These are phyloP conservation scores for Dendrocincla tyrannina DNA, from an alignment of 2,797 vertebrate species.

Conservation along the genomic window DNA sequence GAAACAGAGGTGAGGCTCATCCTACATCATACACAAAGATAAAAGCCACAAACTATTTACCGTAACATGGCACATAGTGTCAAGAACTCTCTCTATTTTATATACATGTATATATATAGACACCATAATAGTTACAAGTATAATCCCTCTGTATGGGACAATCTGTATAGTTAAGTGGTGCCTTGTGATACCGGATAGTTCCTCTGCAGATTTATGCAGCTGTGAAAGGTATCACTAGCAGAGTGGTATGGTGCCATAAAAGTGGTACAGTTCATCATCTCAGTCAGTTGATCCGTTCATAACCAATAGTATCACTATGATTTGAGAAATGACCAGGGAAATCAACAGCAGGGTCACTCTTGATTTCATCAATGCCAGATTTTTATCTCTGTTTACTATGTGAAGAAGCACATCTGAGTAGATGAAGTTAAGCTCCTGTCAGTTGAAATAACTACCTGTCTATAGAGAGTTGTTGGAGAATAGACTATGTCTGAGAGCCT, in stretches of 20 bases:
- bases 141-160: background rate
- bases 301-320: background rate
- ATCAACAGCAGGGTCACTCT: background rate
- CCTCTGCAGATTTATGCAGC: background rate
- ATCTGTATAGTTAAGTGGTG: background rate
- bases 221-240: background rate
- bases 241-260: background rate
- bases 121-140: background rate
- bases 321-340: background rate
- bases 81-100: background rate
- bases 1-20: background rate
- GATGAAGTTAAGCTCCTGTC: background rate
- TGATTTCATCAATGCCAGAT: background rate
- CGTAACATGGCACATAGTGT: background rate
- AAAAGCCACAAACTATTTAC: background rate
- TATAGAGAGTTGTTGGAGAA: background rate
- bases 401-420: background rate
- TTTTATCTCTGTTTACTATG: background rate
- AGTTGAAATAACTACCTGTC: background rate
- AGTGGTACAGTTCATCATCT: background rate
- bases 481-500: background rate
- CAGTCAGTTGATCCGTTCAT: background rate
- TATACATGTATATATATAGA: fast-evolving
- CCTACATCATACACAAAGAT: background rate
- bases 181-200: background rate